Evolutionary conservation across 2,888 invertebrate species (phyloP), one percentile per base, ranked within the genome.

Genomic region (Mactromeris polynyma): DNA sequence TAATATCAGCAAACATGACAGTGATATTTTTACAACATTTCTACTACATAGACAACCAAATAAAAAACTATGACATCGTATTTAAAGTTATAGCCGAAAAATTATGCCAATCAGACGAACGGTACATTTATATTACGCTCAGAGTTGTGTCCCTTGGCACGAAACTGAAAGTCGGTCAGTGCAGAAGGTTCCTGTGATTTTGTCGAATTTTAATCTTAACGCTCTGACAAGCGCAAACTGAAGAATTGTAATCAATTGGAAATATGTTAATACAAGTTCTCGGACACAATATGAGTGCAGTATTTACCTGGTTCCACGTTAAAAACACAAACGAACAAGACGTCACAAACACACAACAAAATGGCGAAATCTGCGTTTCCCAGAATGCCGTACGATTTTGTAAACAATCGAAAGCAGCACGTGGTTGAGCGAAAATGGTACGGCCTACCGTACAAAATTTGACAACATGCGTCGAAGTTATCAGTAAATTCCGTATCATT

Each of bases 261-360:
- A 38, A 85, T 17, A 85, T 69, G n/a, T 58, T 80, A 33, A 85
- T 40, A 42, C 1, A n/a, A 73, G 17, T 83, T 83, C 58, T 36
- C 42, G 26, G 83, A 77, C 17, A 54, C 54, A 78, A 36, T 73
- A 36, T 33, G 36, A 36, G 73, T 33, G 73, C 73, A 73, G 33
- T n/a, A 85, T 90, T 92, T 94, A 94, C 94, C 94, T 94, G 93
- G 81, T 92, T 94, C 93, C 94, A 95, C 94, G 94, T 94, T 93
- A 78, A 93, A 94, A 93, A 95, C 94, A 95, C 93, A 94, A 93
- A 95, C 94, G 94, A 90, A 95, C 94, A 94, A 92, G 94, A 95
- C 94, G 93, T 93, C 94, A 95, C 94, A 94, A 94, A 95, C 94
- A 95, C 93, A 93, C 92, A 94, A 94, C 94, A 95, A 94, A 94